These are phyloP conservation scores for Nettapus auritus DNA, from an alignment of 2,113 vertebrate genomes.

Conservation along the genomic window DNA sequence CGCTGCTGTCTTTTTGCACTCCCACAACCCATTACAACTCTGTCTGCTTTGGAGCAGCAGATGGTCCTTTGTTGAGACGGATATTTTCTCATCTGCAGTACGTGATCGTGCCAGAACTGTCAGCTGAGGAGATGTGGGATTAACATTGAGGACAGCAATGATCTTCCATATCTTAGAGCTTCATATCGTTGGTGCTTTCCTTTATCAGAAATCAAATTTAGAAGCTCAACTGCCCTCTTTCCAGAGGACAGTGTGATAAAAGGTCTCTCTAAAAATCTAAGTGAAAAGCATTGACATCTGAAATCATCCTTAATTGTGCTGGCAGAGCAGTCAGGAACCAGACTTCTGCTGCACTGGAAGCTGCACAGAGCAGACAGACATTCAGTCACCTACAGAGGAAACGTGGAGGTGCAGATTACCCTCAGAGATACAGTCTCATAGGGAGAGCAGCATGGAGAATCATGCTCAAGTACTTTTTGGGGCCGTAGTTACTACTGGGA, in stretches of 20 bases:
- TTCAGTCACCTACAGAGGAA: background rate
- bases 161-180: background rate
- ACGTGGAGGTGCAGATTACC: background rate
- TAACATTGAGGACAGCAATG: background rate
- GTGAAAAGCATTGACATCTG: background rate
- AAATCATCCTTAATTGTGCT: background rate
- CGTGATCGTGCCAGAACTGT: background rate
- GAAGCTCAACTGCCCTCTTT: background rate
- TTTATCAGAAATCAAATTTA: background rate
- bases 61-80: background rate
- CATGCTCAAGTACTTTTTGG: background rate
- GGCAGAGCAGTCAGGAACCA: background rate
- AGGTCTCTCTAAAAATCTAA: background rate
- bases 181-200: background rate
- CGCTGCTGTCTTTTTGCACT: background rate
- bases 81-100: background rate
- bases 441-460: background rate
- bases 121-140: background rate
- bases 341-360: background rate
- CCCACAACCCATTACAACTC: background rate
- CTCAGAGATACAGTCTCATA: background rate
- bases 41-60: background rate
- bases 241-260: background rate
- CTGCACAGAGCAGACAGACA: background rate
- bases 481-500: background rate